Conservation (phyloP, 2,113 vertebrate genomes). For the Cryptotis parvus region DNA sequence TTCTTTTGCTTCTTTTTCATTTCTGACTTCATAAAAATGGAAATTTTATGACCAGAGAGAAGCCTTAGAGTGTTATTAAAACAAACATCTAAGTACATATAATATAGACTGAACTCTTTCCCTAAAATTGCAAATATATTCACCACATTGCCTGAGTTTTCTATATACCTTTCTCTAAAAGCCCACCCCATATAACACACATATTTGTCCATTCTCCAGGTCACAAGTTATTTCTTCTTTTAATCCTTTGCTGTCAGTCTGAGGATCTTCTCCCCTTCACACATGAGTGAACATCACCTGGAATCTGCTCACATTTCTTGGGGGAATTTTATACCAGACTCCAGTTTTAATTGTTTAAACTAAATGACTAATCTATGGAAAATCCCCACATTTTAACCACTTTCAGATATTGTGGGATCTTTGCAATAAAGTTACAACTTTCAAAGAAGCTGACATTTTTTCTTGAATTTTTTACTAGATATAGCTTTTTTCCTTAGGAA, state of each 20-base stretch:
- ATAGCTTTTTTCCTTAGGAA: constrained; percentile 33
- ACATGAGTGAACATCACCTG: constrained; percentile 82
- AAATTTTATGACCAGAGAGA: constrained; percentile 74
- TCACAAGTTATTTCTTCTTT: constrained; percentile 70
- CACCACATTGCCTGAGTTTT: not conserved
- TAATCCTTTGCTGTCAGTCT: constrained; percentile 79
- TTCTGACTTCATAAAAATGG: constrained; percentile 78
- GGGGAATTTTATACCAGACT: constrained; percentile 33
- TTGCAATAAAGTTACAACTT: constrained; percentile 51
- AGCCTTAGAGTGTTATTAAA: constrained; percentile 79
- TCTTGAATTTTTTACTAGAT: constrained; percentile 20
- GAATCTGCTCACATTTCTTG: constrained; percentile 69
- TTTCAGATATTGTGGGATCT: constrained; percentile 59
- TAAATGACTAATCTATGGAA: constrained; percentile 70
- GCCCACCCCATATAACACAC: not conserved
- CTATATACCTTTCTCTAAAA: not conserved
- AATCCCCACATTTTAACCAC: constrained; percentile 66
- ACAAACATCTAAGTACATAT: constrained; percentile 67
- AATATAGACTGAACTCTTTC: constrained; percentile 42
- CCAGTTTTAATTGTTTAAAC: constrained; percentile 78
- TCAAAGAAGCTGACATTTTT: constrained; percentile 44
- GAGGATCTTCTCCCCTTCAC: constrained; percentile 76
- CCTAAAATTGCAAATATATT: constrained; percentile 57
- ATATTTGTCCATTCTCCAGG: constrained; percentile 42
- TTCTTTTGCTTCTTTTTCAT: constrained; percentile 76